Conservation (phyloP, 2,113 vertebrate genomes). For the Lophochroa leadbeateri region DNA sequence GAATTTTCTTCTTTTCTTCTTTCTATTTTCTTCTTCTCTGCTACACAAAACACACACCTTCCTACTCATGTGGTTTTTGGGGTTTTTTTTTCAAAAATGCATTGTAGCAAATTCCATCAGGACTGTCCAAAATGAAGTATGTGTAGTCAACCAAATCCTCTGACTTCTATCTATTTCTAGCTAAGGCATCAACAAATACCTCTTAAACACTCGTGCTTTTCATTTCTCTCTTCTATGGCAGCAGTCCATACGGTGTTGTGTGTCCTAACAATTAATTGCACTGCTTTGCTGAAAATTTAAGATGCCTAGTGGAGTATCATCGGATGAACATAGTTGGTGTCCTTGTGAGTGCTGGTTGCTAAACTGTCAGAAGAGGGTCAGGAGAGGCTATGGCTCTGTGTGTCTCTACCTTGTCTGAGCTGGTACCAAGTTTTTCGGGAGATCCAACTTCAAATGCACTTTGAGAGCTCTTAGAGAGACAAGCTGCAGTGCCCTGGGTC, state of each 20-base stretch:
- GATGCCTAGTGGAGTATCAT: neutral
- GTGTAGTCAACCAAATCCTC: neutral
- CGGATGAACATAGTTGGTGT: neutral
- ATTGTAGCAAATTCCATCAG: neutral
- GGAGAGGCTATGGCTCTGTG: neutral
- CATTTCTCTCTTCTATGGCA: neutral
- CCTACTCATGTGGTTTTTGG: rapidly evolving
- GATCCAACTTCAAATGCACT: neutral
- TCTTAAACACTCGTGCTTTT: neutral
- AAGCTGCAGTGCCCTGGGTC: neutral
- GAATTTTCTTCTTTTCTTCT: neutral
- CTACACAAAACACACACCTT: neutral
- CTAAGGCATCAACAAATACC: neutral
- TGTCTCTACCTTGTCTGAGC: neutral
- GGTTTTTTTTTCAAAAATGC: neutral
- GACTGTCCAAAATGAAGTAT: neutral
- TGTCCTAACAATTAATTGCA: constrained; percentile 1
- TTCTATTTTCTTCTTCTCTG: neutral
- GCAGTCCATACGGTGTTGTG: neutral
- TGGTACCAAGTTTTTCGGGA: neutral
- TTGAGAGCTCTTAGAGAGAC: neutral
- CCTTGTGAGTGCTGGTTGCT: neutral
- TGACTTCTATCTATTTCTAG: neutral
- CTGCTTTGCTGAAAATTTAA: neutral
- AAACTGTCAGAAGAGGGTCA: neutral